Evolutionary conservation across 2,888 invertebrate genomes (phyloP), one percentile per base, ranked within the genome.

Genomic region (Epirrhoe tristata): DNA sequence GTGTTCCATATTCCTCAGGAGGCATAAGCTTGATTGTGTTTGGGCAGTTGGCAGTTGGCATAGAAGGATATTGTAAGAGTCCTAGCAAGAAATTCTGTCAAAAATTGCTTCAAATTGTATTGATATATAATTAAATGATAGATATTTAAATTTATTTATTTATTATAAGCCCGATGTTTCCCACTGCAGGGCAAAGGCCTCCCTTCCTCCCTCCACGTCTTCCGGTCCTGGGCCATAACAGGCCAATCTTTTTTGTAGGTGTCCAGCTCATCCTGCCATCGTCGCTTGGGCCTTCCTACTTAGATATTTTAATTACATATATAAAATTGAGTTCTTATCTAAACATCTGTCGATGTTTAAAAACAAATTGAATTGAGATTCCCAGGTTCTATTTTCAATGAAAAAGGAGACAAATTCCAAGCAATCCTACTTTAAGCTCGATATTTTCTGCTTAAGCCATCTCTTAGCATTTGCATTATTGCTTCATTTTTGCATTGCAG

Each of bases 1-100:
- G 79, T 70, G 77, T 77, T 77, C 81, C 77, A 85, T 88, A 88
- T 89, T 89, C 76, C 81, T 77, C 76, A 77, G 61, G 36, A 53
- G 39, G 79, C 87, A 86, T 89, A 90, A 89, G 0, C 39, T 43
- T 91, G 87, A 90, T 86, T 86, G 89, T 81, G 80, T 87, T 50
- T 54, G 57, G 24, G 17, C n/a, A n/a, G n/a, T n/a, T n/a, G n/a
- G 6, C 55, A 14, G 24, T 24, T 6, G 4, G 5, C 3, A 46
- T 31, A 58, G 61, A 61, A 57, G 34, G 34, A 55, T 8, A 24
- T n/a, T n/a, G 24, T 39, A 10, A 2, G 36, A 10, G 8, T 2
- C 6, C 36, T 39, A 39, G 10, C 36, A 39, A 39, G 10, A 39
- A 8, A n/a, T n/a, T n/a, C n/a, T n/a, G 10, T 34, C 34, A 7